Conservation (phyloP, 2,888 invertebrate genomes). For the Tuta absoluta region DNA sequence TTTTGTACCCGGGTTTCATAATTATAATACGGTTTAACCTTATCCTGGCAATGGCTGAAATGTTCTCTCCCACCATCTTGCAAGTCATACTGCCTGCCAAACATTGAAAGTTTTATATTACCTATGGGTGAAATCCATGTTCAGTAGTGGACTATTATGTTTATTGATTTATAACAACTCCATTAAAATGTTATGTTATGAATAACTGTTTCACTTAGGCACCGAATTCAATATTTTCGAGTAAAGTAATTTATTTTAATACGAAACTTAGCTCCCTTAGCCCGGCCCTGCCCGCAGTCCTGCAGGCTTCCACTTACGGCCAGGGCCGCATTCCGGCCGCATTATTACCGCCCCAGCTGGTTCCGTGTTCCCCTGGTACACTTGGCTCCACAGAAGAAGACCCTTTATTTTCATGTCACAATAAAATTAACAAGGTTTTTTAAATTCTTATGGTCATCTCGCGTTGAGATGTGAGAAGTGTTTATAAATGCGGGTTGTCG, state of each 20-base stretch:
- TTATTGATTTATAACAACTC: no score
- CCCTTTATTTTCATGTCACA: background rate
- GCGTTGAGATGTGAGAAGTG: background rate
- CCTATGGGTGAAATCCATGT: no score
- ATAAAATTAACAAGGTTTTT: background rate
- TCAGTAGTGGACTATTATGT: no score
- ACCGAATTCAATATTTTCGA: no score
- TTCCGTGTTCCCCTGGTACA: conserved; percentile 36
- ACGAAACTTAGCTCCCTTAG: background rate
- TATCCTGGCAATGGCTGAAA: no score
- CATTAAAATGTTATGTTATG: no score
- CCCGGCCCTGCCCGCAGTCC: conserved; percentile 9
- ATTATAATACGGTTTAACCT: no score
- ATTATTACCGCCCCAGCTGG: conserved; percentile 31
- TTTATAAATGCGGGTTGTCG: background rate
- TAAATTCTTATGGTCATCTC: background rate
- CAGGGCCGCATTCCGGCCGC: conserved; percentile 31
- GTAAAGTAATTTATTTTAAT: background rate
- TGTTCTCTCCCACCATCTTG: no score
- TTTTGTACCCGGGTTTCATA: no score
- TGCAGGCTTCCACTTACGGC: conserved; percentile 19
- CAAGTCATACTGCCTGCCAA: no score
- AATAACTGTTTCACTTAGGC: no score
- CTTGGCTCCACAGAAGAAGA: conserved; percentile 25
- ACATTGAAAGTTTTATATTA: no score